Conservation (phyloP, 2,113 vertebrate species). For the Cepphus grylle region DNA sequence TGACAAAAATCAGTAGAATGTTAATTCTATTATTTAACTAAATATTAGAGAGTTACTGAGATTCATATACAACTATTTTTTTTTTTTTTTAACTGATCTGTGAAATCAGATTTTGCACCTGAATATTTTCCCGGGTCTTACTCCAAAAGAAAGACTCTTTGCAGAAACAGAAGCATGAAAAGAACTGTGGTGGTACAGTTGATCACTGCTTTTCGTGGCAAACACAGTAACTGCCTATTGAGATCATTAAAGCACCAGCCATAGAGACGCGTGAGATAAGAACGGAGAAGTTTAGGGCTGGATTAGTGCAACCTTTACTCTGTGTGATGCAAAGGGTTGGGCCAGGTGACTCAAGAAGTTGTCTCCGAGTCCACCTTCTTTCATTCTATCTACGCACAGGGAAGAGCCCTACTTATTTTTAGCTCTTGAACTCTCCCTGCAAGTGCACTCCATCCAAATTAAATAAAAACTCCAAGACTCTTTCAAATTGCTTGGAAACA, state of each 20-base stretch:
- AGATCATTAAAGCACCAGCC: not conserved
- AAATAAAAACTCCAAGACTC: not conserved
- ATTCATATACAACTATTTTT: not conserved
- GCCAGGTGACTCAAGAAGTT: not conserved
- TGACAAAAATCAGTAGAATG: not conserved
- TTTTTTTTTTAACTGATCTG: not conserved
- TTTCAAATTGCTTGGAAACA: not conserved
- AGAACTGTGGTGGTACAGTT: not conserved
- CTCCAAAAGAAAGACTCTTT: not conserved
- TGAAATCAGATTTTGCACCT: not conserved
- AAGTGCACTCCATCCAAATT: not conserved
- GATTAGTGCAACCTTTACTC: not conserved
- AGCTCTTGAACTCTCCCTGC: not conserved
- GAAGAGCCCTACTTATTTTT: not conserved
- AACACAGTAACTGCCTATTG: not conserved
- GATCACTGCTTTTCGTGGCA: not conserved
- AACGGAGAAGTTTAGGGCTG: not conserved
- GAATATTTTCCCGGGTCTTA: not conserved
- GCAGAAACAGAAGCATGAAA: not conserved
- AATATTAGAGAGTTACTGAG: conserved; percentile 8
- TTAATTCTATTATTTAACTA: not conserved
- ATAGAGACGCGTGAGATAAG: not conserved
- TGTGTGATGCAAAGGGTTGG: not conserved
- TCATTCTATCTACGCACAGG: not conserved
- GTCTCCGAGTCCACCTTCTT: not conserved